Evolutionary conservation across 2,888 invertebrate species (phyloP), one percentile per base, ranked within the genome.

Genomic region (Yponomeuta malinellus): DNA sequence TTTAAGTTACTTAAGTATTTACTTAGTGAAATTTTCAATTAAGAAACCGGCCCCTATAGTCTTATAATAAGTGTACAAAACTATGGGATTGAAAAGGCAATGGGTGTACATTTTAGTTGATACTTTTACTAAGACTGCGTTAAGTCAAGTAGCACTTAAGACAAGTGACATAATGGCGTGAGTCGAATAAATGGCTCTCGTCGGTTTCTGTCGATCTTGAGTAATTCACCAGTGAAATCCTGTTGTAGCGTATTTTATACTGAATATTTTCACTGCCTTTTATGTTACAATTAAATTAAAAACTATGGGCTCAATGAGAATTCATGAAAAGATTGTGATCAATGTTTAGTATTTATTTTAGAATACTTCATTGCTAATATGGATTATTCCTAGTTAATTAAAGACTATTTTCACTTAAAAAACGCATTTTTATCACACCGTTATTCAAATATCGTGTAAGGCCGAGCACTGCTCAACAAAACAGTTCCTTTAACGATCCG

Each of bases 331-430:
- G 71, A 69, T 74, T 74, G 72, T 72, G 72, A 72, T 72, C 72
- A 63, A 63, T 48, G 43, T 63, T 48, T 77, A 77, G 76, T 77
- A 77, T 79, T 79, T 78, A 78, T 77, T 76, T 71, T 76, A 77
- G 75, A 71, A 64, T 10, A 48, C 29, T 68, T 48, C 15, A 12
- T 15, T 59, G 52, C 52, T 59, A 52, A 59, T 59, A 59, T 59
- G 15, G 15, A 12, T 59, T 59, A 59, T 23, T 31, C 12, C 65
- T 65, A 65, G 33, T 1, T 65, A 33, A 65, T 65, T 65, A 65
- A 65, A 65, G 12, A 29, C 33, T 65, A 31, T 65, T 65, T 65
- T 10, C 29, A 65, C 12, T 8, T 9, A 65, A 29, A 23, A 65
- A 65, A 31, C 10, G 68, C 68, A 43, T 68, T 68, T 43, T 68